Base-by-base conservation (phyloP, 1,140 invertebrate species). In the Doryteuthis pealeii region DNA sequence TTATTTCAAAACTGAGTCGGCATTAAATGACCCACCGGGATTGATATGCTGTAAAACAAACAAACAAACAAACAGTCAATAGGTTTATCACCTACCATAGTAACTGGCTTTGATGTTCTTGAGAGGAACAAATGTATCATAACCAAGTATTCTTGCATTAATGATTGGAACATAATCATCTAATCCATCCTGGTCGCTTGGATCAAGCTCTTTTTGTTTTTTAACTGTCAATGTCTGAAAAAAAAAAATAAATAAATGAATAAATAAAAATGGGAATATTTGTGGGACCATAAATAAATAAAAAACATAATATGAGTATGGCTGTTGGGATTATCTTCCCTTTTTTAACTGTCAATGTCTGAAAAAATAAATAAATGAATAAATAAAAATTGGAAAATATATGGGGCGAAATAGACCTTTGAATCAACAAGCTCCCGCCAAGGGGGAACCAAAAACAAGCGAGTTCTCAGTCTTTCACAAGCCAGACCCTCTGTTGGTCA, bases 21-120 rank as follows among this genome's bases (percentile, higher is more conserved):
- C n/a, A n/a, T n/a, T n/a, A n/a, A n/a, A n/a, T n/a, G n/a, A n/a
- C n/a, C n/a, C n/a, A n/a, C n/a, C n/a, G n/a, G n/a, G n/a, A n/a
- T n/a, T n/a, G n/a, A n/a, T n/a, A n/a, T n/a, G n/a, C n/a, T n/a
- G n/a, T n/a, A n/a, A n/a, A n/a, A n/a, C n/a, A n/a, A n/a, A n/a
- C n/a, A n/a, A n/a, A n/a, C n/a, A n/a, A n/a, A n/a, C n/a, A n/a
- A n/a, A n/a, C n/a, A n/a, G n/a, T n/a, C n/a, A n/a, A n/a, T n/a
- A n/a, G n/a, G n/a, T n/a, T 40, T 3, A 40, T 40, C 45, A 83
- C 83, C 86, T 89, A 93, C 93, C 93, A 90, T 92, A 94, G 85
- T 90, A 92, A 84, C 92, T 92, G 8, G 93, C 91, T 90, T 94
- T 94, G 40, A 96, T 87, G 86, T 92, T 90, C 86, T 92, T 92